These are phyloP conservation scores for Neoascia interrupta DNA, from an alignment of 2,888 invertebrate genomes.

Conservation along the genomic window DNA sequence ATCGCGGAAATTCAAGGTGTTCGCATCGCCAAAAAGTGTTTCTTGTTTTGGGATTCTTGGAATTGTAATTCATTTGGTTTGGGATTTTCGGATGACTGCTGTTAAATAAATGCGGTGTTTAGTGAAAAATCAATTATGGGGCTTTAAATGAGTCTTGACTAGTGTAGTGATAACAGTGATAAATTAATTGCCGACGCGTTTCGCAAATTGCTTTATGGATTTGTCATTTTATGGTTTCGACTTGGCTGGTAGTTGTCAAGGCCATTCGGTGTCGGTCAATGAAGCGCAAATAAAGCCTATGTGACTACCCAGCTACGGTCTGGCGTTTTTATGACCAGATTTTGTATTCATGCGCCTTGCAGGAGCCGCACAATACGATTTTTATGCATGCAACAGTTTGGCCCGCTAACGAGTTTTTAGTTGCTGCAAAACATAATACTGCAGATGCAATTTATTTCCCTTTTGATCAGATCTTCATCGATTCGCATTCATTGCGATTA, in stretches of 20 bases:
- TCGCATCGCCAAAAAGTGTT: slow-evolving; percentile 1
- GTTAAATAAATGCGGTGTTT: slow-evolving; percentile 4
- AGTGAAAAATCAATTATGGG: slow-evolving; percentile 4
- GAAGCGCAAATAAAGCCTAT: too few species aligned
- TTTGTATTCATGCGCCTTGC: slow-evolving; percentile 10
- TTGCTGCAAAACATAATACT: too few species aligned
- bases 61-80: slow-evolving; percentile 33
- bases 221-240: too few species aligned
- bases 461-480: too few species aligned
- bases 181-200: background rate
- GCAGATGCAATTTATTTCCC: too few species aligned
- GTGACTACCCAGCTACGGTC: background rate
- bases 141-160: too few species aligned
- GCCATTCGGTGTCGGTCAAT: slow-evolving; percentile 10
- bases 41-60: slow-evolving; percentile 1
- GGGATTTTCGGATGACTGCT: slow-evolving; percentile 38
- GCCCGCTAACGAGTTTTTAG: too few species aligned
- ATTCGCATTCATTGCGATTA: too few species aligned
- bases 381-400: too few species aligned
- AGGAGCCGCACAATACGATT: too few species aligned
- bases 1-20: slow-evolving; percentile 23
- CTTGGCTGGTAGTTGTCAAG: slow-evolving; percentile 24
- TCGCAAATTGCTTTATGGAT: background rate
- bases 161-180: background rate
- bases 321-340: slow-evolving; percentile 8